Conservation (phyloP, 1,140 invertebrate species). For the Glomeris maerens region DNA sequence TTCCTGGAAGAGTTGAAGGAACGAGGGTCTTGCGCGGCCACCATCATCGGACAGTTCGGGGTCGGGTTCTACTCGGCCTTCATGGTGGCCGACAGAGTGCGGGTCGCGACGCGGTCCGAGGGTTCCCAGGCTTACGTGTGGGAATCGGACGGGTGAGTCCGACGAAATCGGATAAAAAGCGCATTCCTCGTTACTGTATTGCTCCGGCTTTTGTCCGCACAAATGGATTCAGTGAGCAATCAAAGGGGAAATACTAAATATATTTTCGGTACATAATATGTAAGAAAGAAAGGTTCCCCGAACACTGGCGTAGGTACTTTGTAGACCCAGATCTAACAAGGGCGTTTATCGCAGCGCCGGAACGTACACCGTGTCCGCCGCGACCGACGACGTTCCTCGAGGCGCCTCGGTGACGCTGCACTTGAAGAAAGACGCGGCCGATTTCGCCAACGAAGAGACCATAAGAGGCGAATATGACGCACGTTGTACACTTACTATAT, state of each 20-base stretch:
- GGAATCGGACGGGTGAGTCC: slow-evolving; percentile 67
- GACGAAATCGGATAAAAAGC: background rate
- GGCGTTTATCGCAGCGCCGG: slow-evolving; percentile 68
- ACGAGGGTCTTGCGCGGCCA: slow-evolving; percentile 44
- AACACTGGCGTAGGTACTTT: no score
- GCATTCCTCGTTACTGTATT: background rate
- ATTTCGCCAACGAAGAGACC: slow-evolving; percentile 73
- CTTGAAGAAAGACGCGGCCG: slow-evolving; percentile 66
- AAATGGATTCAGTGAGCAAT: background rate
- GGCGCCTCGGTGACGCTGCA: slow-evolving; percentile 90
- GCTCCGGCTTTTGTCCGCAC: background rate
- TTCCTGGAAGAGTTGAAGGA: slow-evolving; percentile 74
- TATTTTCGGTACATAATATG: no score
- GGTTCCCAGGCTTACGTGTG: slow-evolving; percentile 59
- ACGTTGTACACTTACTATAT: background rate
- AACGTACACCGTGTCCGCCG: slow-evolving; percentile 73
- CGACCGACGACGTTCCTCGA: slow-evolving; percentile 59
- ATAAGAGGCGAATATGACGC: slow-evolving; percentile 48
- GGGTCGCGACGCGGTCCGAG: slow-evolving; percentile 61
- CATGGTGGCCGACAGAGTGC: slow-evolving; percentile 89
- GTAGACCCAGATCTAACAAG: no score
- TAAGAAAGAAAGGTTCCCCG: no score
- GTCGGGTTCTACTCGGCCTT: slow-evolving; percentile 96
- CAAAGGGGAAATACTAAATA: no score
- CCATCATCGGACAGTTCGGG: slow-evolving; percentile 93